Percentiles rank a stretch among this genome's conserved stretches.
Conservation (phyloP, 2,888 invertebrate genomes). For the Drosophila infuscata region DNA sequence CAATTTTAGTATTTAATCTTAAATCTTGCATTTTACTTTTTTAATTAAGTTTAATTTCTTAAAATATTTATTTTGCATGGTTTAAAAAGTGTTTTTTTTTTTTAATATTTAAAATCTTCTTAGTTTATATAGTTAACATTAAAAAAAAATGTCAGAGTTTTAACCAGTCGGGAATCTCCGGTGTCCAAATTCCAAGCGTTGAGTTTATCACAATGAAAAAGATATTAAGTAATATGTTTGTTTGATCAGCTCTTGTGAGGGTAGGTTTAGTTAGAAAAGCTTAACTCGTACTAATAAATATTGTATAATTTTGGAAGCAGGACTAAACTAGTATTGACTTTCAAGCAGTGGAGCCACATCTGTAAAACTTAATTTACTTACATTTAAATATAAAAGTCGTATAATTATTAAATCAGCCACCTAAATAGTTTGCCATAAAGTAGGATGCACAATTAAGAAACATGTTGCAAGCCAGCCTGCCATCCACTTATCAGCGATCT, state of each 20-base stretch:
- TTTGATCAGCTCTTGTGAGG: neutral
- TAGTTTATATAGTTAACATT: neutral
- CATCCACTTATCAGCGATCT: neutral
- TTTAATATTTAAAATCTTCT: neutral
- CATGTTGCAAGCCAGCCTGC: neutral
- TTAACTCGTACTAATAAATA: neutral
- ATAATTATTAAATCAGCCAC: neutral
- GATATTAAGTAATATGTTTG: neutral
- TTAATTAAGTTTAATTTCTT: neutral
- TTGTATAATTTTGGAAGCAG: neutral
- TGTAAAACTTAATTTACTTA: neutral
- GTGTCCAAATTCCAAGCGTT: neutral
- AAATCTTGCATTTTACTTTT: neutral
- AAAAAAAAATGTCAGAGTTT: neutral
- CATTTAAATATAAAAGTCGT: no score
- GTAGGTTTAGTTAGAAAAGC: neutral
- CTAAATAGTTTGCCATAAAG: neutral
- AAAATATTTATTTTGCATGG: neutral
- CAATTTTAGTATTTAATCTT: neutral
- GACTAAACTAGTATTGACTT: neutral
- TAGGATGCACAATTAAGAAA: constrained; percentile 11
- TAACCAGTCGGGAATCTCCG: neutral
- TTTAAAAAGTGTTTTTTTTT: neutral
- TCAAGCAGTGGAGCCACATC: neutral
- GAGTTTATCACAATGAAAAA: no score